A percentile compares a stretch with the other conserved stretches of the same genome.
phyloP scores from a whole-genome alignment of 2,113 vertebrate genomes.

The Rissa tridactyla region DNA sequence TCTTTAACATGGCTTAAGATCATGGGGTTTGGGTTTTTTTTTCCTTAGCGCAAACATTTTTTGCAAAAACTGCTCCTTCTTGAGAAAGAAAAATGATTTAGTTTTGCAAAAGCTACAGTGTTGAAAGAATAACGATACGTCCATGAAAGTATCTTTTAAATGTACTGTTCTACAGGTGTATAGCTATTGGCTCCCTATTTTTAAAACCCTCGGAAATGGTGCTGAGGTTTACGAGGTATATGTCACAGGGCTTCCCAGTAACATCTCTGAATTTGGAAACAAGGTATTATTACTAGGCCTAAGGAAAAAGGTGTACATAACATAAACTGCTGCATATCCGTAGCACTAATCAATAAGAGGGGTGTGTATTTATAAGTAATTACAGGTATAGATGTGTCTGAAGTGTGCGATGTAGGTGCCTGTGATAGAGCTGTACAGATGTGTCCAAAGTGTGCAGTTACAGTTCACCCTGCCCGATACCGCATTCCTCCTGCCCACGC shows the following conservation, averaged over 20 bases:
- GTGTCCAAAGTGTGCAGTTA: accelerated
- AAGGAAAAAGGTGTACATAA: accelerated
- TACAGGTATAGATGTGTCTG: accelerated
- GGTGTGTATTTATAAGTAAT: neutral
- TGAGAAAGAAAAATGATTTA: neutral
- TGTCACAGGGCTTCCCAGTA: neutral
- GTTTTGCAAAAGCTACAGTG: neutral
- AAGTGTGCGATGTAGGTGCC: too few relatives aligned
- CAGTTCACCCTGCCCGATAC: neutral
- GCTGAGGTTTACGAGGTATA: neutral
- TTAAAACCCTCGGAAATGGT: neutral
- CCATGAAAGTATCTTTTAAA: neutral
- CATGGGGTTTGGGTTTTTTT: neutral
- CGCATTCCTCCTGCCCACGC: neutral
- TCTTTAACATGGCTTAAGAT: neutral
- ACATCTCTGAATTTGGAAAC: neutral
- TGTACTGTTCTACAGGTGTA: neutral
- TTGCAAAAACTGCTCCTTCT: neutral
- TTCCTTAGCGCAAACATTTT: neutral
- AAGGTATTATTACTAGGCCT: accelerated
- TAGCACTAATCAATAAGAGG: neutral
- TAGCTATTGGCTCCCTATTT: neutral
- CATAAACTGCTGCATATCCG: neutral
- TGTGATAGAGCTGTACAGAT: accelerated
- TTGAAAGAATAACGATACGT: neutral